Conservation (phyloP, 2,797 vertebrate species). For the Xenops minutus region DNA sequence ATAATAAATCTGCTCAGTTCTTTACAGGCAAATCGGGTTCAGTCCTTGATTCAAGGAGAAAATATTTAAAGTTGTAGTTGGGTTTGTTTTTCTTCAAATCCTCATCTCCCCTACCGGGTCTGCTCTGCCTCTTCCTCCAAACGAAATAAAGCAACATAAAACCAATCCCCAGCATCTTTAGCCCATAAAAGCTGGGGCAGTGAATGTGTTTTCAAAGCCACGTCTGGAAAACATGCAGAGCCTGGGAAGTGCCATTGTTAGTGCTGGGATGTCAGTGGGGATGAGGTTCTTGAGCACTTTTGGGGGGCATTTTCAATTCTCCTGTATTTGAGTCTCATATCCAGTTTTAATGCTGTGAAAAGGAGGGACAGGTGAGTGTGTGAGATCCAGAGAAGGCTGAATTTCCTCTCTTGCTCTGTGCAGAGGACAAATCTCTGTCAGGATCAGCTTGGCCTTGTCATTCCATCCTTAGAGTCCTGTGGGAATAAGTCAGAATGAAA, state of each 20-base stretch:
- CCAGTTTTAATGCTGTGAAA: not conserved
- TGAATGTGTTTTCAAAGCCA: not conserved
- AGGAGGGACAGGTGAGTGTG: not conserved
- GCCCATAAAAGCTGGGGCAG: not conserved
- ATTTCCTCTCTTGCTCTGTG: not conserved
- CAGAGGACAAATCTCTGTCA: not conserved
- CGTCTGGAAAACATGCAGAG: not conserved
- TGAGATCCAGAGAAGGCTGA: not conserved
- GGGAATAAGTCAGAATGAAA: not conserved
- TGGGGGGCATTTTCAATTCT: not conserved
- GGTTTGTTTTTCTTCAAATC: not conserved
- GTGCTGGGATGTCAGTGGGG: not conserved
- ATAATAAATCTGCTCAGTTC: constrained; percentile 28
- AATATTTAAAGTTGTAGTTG: not conserved
- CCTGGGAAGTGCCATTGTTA: not conserved
- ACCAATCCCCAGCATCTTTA: not conserved
- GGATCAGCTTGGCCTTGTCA: not conserved
- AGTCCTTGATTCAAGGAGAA: constrained; percentile 63
- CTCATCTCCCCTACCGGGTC: not conserved
- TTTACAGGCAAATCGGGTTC: not conserved
- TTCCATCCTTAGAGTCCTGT: not conserved
- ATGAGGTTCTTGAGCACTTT: not conserved
- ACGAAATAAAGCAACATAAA: not conserved
- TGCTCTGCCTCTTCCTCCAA: not conserved
- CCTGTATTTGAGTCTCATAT: not conserved